These are phyloP conservation scores for Timandra comae DNA, from an alignment of 2,888 invertebrate species.

Conservation along the genomic window DNA sequence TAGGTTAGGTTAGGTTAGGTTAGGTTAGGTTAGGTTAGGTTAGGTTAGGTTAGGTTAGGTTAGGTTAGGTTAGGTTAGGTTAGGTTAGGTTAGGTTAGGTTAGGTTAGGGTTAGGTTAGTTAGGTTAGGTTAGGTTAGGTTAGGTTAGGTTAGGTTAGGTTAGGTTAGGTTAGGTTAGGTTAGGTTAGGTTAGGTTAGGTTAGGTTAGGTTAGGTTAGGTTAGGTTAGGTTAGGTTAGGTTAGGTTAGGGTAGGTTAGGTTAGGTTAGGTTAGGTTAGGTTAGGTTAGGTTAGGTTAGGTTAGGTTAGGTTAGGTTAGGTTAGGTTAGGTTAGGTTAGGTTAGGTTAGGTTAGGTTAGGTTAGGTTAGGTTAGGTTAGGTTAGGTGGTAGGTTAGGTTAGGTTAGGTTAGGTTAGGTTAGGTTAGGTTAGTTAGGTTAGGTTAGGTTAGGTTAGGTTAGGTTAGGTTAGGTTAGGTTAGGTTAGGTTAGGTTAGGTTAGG, in stretches of 20 bases:
- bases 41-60: slow-evolving; percentile 18
- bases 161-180: slow-evolving; percentile 13
- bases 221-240: slow-evolving; percentile 14
- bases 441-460: slow-evolving; percentile 4
- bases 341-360: slow-evolving; percentile 9
- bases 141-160: slow-evolving; percentile 15
- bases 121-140: slow-evolving; percentile 14
- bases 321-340: slow-evolving; percentile 6
- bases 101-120: slow-evolving; percentile 17
- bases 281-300: slow-evolving; percentile 10
- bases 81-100: slow-evolving; percentile 14
- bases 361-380: slow-evolving; percentile 8
- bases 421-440: too few relatives aligned
- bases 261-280: slow-evolving; percentile 10
- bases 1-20: slow-evolving; percentile 16
- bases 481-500: slow-evolving; percentile 3
- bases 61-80: slow-evolving; percentile 17
- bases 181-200: slow-evolving; percentile 15
- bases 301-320: slow-evolving; percentile 8
- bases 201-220: slow-evolving; percentile 15
- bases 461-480: too few relatives aligned
- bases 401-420: too few relatives aligned
- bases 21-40: slow-evolving; percentile 19
- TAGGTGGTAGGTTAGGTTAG: slow-evolving; percentile 5
- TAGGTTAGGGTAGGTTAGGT: slow-evolving; percentile 10